These are phyloP conservation scores for Podarcis cretensis DNA, from an alignment of 2,113 vertebrate species.

Conservation along the genomic window DNA sequence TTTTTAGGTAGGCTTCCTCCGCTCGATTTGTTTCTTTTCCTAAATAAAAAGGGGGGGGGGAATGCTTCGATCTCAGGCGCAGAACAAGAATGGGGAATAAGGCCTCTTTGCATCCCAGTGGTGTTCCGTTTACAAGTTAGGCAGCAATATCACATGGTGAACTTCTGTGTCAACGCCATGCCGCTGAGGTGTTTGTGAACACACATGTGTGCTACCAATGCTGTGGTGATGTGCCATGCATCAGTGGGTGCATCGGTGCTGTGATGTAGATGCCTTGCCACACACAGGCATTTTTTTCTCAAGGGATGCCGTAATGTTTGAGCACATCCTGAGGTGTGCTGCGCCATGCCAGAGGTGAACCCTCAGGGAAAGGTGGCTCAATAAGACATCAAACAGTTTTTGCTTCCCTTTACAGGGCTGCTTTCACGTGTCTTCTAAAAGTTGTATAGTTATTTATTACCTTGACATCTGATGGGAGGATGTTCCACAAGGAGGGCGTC, in stretches of 20 bases:
- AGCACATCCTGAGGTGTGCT: not conserved
- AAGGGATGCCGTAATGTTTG: not conserved
- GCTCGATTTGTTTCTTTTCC: not conserved
- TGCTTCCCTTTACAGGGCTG: no score
- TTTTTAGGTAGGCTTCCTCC: conserved; percentile 41
- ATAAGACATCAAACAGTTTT: no score
- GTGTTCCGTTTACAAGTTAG: not conserved
- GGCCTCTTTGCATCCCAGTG: no score
- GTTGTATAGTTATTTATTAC: no score
- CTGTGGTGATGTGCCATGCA: not conserved
- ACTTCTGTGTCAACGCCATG: not conserved
- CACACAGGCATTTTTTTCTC: not conserved
- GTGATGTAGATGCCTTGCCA: not conserved
- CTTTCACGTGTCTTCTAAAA: no score
- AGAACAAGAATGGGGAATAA: no score
- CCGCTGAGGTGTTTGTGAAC: no score
- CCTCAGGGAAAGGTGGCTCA: no score
- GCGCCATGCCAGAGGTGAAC: not conserved
- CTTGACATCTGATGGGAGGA: no score
- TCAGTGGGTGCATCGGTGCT: not conserved
- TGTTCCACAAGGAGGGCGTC: no score
- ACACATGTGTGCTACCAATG: not conserved
- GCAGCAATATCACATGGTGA: not conserved
- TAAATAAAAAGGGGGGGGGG: not conserved
- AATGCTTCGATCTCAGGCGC: conserved; percentile 38